Conservation (phyloP, 2,113 vertebrate genomes). For the Zingel zingel region DNA sequence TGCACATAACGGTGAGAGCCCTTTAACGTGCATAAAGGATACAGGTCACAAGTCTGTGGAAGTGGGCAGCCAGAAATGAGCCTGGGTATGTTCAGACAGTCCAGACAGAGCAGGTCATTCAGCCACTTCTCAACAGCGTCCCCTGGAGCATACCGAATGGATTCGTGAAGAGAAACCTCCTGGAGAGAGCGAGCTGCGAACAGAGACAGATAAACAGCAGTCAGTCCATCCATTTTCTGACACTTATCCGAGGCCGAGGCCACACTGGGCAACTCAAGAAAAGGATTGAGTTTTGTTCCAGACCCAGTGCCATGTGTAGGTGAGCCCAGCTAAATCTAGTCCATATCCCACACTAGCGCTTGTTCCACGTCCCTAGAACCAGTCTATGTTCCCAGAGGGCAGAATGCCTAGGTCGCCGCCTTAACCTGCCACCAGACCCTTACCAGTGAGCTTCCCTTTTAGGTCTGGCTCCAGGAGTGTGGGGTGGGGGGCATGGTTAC, state of each 20-base stretch:
- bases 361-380: too few species aligned
- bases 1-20: too few species aligned
- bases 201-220: neutral
- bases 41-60: conserved; percentile 96
- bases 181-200: conserved; percentile 89
- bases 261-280: too few species aligned
- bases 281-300: neutral
- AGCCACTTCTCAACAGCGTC: conserved; percentile 97
- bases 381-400: neutral
- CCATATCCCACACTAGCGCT: too few species aligned
- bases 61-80: conserved; percentile 95
- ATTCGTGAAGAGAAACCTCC: conserved; percentile 95
- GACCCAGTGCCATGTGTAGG: neutral
- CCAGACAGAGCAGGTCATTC: conserved; percentile 94
- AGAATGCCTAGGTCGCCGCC: neutral
- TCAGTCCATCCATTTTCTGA: neutral
- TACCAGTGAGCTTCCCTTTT: neutral
- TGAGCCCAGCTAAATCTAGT: neutral
- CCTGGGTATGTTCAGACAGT: conserved; percentile 94
- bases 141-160: conserved; percentile 93
- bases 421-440: too few species aligned
- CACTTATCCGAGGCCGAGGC: neutral
- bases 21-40: conserved; percentile 83
- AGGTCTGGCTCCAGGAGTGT: neutral
- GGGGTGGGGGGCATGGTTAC: neutral